These are phyloP conservation scores for Panthera tigris DNA, from an alignment of 2,113 vertebrate genomes.

Conservation along the genomic window DNA sequence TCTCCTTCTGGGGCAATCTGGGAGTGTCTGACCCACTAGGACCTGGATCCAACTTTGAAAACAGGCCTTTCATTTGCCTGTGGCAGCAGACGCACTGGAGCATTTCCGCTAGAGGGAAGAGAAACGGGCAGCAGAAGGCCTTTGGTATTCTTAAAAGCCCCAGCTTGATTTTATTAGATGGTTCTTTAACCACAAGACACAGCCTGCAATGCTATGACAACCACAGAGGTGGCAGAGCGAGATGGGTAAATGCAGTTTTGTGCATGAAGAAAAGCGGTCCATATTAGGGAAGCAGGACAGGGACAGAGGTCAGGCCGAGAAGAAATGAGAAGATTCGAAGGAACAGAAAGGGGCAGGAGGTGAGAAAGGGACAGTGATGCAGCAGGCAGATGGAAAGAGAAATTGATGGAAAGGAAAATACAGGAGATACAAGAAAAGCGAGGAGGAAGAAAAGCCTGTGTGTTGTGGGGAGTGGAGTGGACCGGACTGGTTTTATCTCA, in stretches of 20 bases:
- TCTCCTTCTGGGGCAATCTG: background rate
- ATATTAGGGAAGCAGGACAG: background rate
- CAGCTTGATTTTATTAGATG: background rate
- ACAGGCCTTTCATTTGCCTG: background rate
- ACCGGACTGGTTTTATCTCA: background rate
- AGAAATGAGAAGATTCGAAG: background rate
- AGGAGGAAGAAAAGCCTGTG: background rate
- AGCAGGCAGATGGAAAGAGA: background rate
- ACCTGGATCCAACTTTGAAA: background rate
- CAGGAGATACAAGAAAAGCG: background rate
- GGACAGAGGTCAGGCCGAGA: background rate
- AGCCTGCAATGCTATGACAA: background rate
- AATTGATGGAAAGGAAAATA: background rate
- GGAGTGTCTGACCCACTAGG: background rate
- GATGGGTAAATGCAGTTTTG: background rate
- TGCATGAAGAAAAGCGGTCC: background rate
- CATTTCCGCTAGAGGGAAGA: background rate
- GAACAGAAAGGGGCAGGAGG: background rate
- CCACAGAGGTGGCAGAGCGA: background rate
- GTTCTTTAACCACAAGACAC: conserved; percentile 11
- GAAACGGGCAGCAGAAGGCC: background rate
- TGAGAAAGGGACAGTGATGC: background rate
- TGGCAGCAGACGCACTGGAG: background rate
- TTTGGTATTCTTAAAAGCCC: background rate
- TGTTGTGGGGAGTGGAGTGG: accelerated